Evolutionary conservation across 2,888 invertebrate genomes (phyloP).

Genomic region (Nemotelus pantherinus): DNA sequence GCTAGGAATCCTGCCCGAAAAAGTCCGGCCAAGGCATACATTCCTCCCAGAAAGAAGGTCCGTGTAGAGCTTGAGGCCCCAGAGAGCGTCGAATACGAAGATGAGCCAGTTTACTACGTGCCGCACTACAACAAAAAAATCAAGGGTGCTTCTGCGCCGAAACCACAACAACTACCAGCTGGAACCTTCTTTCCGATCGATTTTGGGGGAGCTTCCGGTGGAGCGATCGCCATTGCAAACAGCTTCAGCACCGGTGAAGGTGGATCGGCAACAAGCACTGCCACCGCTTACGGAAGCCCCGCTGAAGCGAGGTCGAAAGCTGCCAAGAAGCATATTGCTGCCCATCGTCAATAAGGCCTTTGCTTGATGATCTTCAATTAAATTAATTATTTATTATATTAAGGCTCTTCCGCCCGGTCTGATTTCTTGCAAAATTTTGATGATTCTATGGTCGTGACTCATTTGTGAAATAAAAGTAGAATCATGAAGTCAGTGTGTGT

Average conservation of each 20-base stretch:
- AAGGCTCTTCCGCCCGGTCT: not conserved
- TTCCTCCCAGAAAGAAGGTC: slow-evolving; percentile 49
- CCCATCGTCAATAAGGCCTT: slow-evolving; percentile 7
- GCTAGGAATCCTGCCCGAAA: not conserved
- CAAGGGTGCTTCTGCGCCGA: not conserved
- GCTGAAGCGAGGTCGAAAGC: slow-evolving; percentile 53
- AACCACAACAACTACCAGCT: slow-evolving; percentile 55
- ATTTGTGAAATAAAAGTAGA: too few species aligned
- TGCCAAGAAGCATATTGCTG: slow-evolving; percentile 26
- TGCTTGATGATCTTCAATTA: slow-evolving; percentile 23
- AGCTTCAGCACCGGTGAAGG: slow-evolving; percentile 65
- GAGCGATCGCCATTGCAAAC: slow-evolving; percentile 64
- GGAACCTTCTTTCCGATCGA: slow-evolving; percentile 64
- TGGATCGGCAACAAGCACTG: slow-evolving; percentile 63
- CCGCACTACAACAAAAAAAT: slow-evolving; percentile 21
- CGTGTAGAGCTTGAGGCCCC: slow-evolving; percentile 50
- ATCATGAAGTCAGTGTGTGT: too few species aligned
- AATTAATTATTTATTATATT: slow-evolving; percentile 42
- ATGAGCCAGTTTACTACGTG: slow-evolving; percentile 37
- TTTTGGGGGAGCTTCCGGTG: slow-evolving; percentile 62
- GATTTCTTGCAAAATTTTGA: slow-evolving; percentile 6
- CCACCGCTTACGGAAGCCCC: slow-evolving; percentile 64
- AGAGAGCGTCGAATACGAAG: slow-evolving; percentile 49
- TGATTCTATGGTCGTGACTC: not conserved
- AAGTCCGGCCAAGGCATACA: slow-evolving; percentile 35